These are phyloP conservation scores for Cephalopachus bancanus DNA, from an alignment of 2,797 vertebrate species.

Conservation along the genomic window DNA sequence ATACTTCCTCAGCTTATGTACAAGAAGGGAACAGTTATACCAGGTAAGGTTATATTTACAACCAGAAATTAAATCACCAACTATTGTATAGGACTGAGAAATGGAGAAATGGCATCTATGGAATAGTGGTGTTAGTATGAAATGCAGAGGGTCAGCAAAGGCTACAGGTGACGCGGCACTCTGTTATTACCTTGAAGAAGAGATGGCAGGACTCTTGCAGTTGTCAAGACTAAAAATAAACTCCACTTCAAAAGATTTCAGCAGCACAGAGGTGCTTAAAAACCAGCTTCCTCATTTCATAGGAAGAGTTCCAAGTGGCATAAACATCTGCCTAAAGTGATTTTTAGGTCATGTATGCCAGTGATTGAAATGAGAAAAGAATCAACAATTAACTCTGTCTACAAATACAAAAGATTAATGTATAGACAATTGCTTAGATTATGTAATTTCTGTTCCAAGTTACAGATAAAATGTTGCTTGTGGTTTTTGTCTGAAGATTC, in stretches of 20 bases:
- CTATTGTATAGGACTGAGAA: not conserved
- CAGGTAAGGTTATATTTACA: not conserved
- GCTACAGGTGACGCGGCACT: not conserved
- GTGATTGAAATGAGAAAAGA: slow-evolving; percentile 1
- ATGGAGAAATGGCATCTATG: not conserved
- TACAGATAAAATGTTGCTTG: not conserved
- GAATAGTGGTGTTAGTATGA: not conserved
- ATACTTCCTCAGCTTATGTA: not conserved
- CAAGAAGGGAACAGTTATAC: not conserved
- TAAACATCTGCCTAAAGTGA: not conserved
- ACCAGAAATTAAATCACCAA: slow-evolving; percentile 51
- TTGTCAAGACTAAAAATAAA: not conserved
- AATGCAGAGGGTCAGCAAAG: not conserved
- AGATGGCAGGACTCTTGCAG: not conserved
- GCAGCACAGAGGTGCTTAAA: not conserved
- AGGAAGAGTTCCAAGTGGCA: not conserved
- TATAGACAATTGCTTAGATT: not conserved
- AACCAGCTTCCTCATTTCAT: not conserved
- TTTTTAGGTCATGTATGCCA: not conserved
- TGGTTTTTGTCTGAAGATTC: not conserved
- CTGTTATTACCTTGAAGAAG: slow-evolving; percentile 17
- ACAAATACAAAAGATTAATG: not conserved
- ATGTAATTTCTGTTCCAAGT: not conserved
- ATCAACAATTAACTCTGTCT: not conserved
- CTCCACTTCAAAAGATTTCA: not conserved